A percentile compares a stretch with the other conserved stretches of the same genome.
These are phyloP conservation scores for Liasis olivaceus DNA, from an alignment of 2,797 vertebrate genomes.

Conservation along the genomic window DNA sequence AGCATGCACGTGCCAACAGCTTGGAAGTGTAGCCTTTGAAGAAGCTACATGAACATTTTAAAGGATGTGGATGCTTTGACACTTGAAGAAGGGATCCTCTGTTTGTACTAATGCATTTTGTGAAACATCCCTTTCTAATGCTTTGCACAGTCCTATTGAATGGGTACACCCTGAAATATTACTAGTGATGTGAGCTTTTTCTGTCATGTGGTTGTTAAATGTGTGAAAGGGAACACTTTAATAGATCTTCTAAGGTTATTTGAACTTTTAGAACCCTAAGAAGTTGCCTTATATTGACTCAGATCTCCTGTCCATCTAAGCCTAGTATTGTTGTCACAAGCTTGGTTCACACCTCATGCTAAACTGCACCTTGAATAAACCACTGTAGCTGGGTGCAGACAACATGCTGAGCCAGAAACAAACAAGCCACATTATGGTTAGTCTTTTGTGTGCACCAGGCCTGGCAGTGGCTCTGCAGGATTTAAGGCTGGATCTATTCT, in stretches of 20 bases:
- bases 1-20: background rate
- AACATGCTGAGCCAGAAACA: background rate
- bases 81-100: background rate
- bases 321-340: background rate
- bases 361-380: background rate
- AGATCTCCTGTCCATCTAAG: background rate
- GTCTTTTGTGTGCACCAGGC: too few species aligned
- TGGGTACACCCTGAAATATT: background rate
- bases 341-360: background rate
- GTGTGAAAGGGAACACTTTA: background rate
- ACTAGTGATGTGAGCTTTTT: background rate
- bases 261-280: background rate
- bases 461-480: too few species aligned
- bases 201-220: background rate
- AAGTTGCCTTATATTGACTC: background rate
- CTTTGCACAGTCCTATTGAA: background rate
- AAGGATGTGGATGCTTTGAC: background rate
- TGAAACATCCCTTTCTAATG: background rate
- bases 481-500: background rate
- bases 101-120: background rate
- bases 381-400: background rate
- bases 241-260: background rate
- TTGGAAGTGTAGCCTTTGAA: background rate
- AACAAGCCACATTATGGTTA: too few species aligned
- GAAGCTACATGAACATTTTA: background rate